Evolutionary conservation across 2,888 invertebrate genomes (phyloP), one percentile per base, ranked within the genome.

Genomic region (Eupithecia insigniata): DNA sequence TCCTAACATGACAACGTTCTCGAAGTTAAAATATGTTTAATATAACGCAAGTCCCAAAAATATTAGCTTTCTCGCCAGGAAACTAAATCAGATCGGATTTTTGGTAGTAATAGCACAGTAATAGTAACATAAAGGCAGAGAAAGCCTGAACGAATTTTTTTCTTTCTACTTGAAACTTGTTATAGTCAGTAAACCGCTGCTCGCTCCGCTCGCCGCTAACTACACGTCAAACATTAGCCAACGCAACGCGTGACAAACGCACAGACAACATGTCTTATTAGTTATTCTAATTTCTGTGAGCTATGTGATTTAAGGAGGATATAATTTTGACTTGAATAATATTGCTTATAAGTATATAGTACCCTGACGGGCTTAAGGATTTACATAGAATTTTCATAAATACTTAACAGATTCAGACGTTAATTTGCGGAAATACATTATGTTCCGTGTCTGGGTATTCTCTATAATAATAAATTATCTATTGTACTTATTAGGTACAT

Each of bases 201-300:
- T 61, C 67, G 78, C 74, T 80, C 74, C 10, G 51, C 73, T 65
- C 61, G 39, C 61, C 66, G 70, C 72, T 77, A 80, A 77, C 67
- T 58, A 73, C 75, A 78, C 76, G 75, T 76, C 80, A 78, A 81
- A 78, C 76, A 76, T 74, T 74, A 74, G 43, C 78, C 76, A 75
- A 78, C 81, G 78, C 76, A 75, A 78, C 81, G 78, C 80, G 74
- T 73, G 76, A 73, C 75, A 71, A n/a, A 74, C 71, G 65, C 67
- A 62, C 28, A 28, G 74, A 66, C 39, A 68, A 67, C 75, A n/a
- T 67, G 26, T 36, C 28, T 75, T 71, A 71, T 77, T 76, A 73
- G 28, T 72, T 72, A 66, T 66, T 76, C 74, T 67, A 26, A 36
- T 26, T 55, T 55, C 55, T 55, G 14, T 55, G 55, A 55, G 55